These are phyloP conservation scores for Brachyistius frenatus DNA, from an alignment of 2,113 vertebrate species.

Conservation along the genomic window DNA sequence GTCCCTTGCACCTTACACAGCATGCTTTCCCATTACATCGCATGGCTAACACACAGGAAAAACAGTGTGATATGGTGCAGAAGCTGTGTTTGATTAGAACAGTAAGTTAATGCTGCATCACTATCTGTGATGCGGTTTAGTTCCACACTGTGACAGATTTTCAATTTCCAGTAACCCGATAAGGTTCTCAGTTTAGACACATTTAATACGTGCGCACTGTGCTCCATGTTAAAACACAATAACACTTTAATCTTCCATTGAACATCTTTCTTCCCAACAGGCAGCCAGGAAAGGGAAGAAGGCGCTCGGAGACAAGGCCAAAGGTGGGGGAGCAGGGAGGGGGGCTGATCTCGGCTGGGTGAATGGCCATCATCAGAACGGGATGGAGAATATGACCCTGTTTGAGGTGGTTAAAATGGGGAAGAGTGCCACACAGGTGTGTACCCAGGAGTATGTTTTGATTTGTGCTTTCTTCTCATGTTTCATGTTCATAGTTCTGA, in stretches of 20 bases:
- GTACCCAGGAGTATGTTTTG: neutral
- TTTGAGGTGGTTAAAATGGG: conserved; percentile 98
- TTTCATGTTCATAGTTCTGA: neutral
- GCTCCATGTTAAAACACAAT: neutral
- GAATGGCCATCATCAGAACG: conserved; percentile 97
- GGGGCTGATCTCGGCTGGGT: conserved; percentile 85
- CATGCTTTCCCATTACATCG: conserved; percentile 3
- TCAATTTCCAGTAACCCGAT: conserved; percentile 2
- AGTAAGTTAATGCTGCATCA: neutral
- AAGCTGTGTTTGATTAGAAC: neutral
- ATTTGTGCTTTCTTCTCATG: neutral
- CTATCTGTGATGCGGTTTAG: conserved; percentile 10
- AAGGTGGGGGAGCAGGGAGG: conserved; percentile 83
- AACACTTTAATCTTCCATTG: neutral
- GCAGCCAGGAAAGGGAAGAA: conserved; percentile 93
- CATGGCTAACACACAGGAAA: neutral
- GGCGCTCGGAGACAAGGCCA: conserved; percentile 89
- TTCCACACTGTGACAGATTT: neutral
- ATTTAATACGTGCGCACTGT: neutral
- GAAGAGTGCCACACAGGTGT: conserved; percentile 98
- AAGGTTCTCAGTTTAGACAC: neutral
- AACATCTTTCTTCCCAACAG: conserved; percentile 64
- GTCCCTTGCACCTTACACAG: conserved; percentile 1
- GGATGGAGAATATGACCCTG: conserved; percentile 95
- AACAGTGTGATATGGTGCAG: neutral